Conservation (phyloP, 2,888 invertebrate genomes). For the Parascotia fuliginaria region DNA sequence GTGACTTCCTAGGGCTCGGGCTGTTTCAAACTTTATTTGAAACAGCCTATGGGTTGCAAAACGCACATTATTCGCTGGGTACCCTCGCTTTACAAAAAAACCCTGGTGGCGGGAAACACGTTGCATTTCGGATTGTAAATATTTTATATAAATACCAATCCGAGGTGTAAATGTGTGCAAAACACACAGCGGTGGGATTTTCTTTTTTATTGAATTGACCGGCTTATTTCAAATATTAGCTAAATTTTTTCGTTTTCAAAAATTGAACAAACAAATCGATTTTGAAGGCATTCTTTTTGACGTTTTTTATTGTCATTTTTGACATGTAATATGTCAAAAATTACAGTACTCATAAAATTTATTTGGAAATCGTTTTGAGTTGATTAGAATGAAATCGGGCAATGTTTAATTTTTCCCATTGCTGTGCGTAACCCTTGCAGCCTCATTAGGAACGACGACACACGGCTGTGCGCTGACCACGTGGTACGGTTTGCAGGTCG, state of each 20-base stretch:
- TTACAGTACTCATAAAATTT: no score
- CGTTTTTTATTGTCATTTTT: no score
- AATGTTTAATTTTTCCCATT: slow-evolving; percentile 35
- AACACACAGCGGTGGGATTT: slow-evolving; percentile 62
- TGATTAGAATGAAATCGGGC: no score
- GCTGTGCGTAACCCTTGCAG: slow-evolving; percentile 57
- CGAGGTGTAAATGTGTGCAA: slow-evolving; percentile 50
- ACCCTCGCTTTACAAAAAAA: slow-evolving; percentile 66
- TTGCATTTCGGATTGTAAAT: slow-evolving; percentile 31
- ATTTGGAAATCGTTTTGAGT: no score
- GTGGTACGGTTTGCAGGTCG: slow-evolving; percentile 79
- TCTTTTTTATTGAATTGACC: slow-evolving; percentile 12
- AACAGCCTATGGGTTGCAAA: slow-evolving; percentile 54
- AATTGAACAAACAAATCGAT: background rate
- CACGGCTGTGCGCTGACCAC: slow-evolving; percentile 77
- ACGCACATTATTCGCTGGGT: slow-evolving; percentile 71
- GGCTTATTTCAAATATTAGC: background rate
- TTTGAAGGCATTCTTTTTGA: no score
- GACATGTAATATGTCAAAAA: no score
- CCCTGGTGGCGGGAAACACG: slow-evolving; percentile 78
- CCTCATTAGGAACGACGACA: slow-evolving; percentile 84
- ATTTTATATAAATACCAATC: slow-evolving; percentile 35
- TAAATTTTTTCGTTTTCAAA: background rate
- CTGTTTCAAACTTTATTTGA: slow-evolving; percentile 62
- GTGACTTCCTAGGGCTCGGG: slow-evolving; percentile 77